Conservation (phyloP, 1,140 invertebrate species). For the Oppia nitens region DNA sequence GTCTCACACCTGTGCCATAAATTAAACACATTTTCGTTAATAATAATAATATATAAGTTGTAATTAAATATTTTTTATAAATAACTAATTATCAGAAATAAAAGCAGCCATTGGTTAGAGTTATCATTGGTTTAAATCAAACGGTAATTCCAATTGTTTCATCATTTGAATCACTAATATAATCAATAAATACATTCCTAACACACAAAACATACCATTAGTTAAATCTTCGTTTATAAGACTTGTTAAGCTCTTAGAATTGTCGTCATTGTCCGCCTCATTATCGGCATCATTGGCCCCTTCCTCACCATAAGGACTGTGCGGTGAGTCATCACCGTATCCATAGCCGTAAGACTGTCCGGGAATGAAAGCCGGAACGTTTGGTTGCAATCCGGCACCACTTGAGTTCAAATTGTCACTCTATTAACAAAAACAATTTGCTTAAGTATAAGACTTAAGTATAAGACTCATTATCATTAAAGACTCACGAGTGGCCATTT, state of each 20-base stretch:
- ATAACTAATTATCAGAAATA: neutral
- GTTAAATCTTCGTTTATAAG: too few species aligned
- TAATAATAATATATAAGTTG: too few species aligned
- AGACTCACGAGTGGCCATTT: constrained; percentile 21
- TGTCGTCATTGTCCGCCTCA: constrained; percentile 16
- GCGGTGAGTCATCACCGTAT: neutral
- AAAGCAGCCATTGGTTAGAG: neutral
- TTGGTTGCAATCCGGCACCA: constrained; percentile 46
- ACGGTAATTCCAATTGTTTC: constrained; percentile 2
- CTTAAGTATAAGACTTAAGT: too few species aligned
- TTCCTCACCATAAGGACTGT: constrained; percentile 26
- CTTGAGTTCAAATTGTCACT: neutral
- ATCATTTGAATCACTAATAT: neutral
- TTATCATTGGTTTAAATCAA: neutral
- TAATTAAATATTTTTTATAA: neutral
- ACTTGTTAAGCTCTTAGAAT: too few species aligned
- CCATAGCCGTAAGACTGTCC: constrained; percentile 17
- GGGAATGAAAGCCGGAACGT: constrained; percentile 69
- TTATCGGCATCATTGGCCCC: constrained; percentile 13
- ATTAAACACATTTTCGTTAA: too few species aligned
- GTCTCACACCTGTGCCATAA: too few species aligned
- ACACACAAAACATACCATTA: neutral
- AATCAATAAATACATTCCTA: neutral
- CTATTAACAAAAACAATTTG: neutral
- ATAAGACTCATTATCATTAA: too few species aligned